Evolutionary conservation across 2,888 invertebrate genomes (phyloP), one percentile per base, ranked within the genome.

Genomic region (Drosophila buzzatii): DNA sequence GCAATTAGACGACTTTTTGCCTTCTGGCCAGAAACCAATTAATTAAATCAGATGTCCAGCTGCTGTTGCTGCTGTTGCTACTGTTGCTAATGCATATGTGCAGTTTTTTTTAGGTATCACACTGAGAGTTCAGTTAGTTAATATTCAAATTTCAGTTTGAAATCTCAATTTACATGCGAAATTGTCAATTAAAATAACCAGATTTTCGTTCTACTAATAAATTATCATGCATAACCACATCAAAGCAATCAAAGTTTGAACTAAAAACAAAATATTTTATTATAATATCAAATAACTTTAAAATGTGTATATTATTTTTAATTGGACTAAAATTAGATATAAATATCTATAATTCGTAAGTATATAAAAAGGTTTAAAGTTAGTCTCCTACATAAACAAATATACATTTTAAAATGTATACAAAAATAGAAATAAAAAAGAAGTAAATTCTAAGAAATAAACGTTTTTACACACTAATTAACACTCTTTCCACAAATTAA

Each of bases 31-130:
- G 35, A 51, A 51, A 4, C 12, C 35, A 51, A 51, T 51, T 51
- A 51, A 51, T 51, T 51, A 35, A 35, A 51, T 51, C 33, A 51
- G 35, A 14, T 35, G 20, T 20, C 35, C 51, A 51, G 51, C 51
- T 35, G 51, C 51, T 33, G 31, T 33, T 49, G 14, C 6, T 39
- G 2, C 27, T 31, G 23, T 3, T 23, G 23, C n/a, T n/a, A n/a
- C n/a, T n/a, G 16, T 9, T 45, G 45, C 20, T 47, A 10, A n/a
- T 31, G 18, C 51, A 51, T 33, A 33, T 51, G 18, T 33, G 49
- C 10, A 49, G 31, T 3, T 16, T 47, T 45, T 27, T 47, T 6
- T 5, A 31, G n/a, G 49, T 31, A n/a, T n/a, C n/a, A 0, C n/a
- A 49, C 4, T 49, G 31, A 47, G 9, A 27, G 2, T 27, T 47